These are phyloP conservation scores for Heliconius charithonia DNA, from an alignment of 2,888 invertebrate species.

Conservation along the genomic window DNA sequence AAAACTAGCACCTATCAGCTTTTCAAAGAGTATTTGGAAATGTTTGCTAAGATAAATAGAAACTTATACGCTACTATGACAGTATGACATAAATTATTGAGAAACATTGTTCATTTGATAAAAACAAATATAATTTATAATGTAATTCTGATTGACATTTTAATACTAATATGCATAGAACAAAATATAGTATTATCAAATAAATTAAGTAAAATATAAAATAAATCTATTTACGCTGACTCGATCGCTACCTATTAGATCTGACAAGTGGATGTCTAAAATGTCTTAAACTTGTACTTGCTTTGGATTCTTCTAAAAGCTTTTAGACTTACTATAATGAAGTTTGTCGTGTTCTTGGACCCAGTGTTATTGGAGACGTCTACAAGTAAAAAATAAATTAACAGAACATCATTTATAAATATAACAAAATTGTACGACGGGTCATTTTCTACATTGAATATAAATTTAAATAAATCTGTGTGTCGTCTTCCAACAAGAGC, in stretches of 20 bases:
- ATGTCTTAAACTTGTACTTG: constrained; percentile 25
- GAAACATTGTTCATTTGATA: neutral
- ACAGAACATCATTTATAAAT: neutral
- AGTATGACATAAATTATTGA: no score
- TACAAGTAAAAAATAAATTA: neutral
- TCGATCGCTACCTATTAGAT: constrained; percentile 20
- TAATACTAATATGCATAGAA: no score
- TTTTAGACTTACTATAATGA: constrained; percentile 31
- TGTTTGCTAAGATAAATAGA: neutral
- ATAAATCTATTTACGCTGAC: neutral
- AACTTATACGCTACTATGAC: neutral
- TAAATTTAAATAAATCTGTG: no score
- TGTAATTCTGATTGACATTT: no score
- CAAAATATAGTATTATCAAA: no score
- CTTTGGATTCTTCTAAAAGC: constrained; percentile 35
- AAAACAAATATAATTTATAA: neutral
- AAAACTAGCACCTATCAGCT: constrained; percentile 13
- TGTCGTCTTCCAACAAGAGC: no score
- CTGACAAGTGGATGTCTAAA: constrained; percentile 30
- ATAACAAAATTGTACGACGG: neutral
- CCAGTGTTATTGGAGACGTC: neutral
- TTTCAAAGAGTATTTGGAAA: neutral
- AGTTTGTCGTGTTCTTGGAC: constrained; percentile 35
- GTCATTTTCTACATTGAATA: no score
- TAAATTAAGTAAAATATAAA: no score